Evolutionary conservation across 2,113 vertebrate species (phyloP).

Genomic region (Oncorhynchus gorbuscha): DNA sequence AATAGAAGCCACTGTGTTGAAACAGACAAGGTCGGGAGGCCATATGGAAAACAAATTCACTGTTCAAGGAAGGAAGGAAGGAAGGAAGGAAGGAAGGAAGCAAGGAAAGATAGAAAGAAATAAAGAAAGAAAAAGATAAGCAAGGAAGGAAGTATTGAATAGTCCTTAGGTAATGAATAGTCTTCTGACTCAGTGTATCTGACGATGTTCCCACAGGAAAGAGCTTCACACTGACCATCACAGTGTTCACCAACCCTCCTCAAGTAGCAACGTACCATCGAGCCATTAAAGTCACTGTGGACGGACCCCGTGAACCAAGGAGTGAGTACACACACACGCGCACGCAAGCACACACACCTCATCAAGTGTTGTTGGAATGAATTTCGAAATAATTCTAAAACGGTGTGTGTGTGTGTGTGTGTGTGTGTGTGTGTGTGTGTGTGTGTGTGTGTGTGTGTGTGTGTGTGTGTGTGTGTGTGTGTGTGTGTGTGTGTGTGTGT

Average conservation of each 20-base stretch:
- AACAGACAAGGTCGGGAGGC: too few species aligned
- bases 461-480: too few species aligned
- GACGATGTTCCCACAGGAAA: constrained; percentile 84
- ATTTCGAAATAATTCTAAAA: constrained; percentile 53
- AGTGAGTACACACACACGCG: constrained; percentile 80
- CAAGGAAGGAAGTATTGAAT: constrained; percentile 49
- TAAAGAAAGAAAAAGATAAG: too few species aligned
- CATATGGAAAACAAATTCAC: too few species aligned
- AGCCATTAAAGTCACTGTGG: constrained; percentile 99
- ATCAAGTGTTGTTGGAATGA: constrained; percentile 78
- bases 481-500: too few species aligned
- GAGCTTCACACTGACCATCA: constrained; percentile 99
- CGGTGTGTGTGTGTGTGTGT: too few species aligned
- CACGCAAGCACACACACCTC: constrained; percentile 21
- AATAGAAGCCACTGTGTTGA: too few species aligned
- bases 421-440: too few species aligned
- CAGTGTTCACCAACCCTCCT: constrained; percentile 98
- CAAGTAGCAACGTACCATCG: constrained; percentile 99
- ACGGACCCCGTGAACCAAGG: constrained; percentile 96
- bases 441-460: too few species aligned
- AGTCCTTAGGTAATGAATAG: constrained; percentile 38
- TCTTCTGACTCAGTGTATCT: constrained; percentile 65
- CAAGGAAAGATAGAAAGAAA: too few species aligned
- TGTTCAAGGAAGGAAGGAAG: too few species aligned
- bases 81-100: too few species aligned